A percentile compares a stretch with the other conserved stretches of the same genome.
phyloP scores from a whole-genome alignment of 2,797 vertebrate genomes.

The Coluber constrictor region DNA sequence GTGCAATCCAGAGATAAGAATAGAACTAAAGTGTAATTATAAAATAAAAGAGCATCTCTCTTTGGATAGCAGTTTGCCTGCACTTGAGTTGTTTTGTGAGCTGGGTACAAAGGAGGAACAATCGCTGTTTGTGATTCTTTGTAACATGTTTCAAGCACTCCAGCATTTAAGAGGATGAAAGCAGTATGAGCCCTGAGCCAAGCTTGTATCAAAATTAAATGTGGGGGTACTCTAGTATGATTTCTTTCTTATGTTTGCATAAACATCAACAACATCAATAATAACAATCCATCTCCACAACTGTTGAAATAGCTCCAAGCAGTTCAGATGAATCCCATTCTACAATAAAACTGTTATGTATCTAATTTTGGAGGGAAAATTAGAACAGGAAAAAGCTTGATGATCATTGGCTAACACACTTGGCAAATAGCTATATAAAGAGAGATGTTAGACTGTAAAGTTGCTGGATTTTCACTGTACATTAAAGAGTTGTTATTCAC shows the following conservation, averaged over 20 bases:
- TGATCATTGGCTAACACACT: no score
- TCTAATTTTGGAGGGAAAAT: no score
- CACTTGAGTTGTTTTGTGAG: not conserved
- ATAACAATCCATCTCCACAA: not conserved
- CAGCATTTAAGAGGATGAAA: not conserved
- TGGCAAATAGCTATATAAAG: no score
- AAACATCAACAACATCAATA: not conserved
- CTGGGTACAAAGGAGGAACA: not conserved
- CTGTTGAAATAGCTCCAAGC: not conserved
- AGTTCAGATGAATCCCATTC: not conserved
- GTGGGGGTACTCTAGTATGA: no score
- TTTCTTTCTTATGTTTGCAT: not conserved
- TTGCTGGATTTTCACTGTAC: no score
- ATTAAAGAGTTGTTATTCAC: no score
- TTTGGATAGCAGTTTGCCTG: constrained; percentile 5
- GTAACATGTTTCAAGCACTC: not conserved
- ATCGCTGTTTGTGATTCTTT: not conserved
- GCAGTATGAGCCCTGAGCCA: not conserved
- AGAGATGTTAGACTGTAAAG: no score
- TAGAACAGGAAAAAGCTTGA: no score
- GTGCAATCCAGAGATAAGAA: not conserved
- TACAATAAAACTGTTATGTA: not conserved
- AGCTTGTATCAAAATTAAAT: not conserved
- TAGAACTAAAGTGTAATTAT: not conserved
- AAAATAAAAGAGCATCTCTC: not conserved